phyloP scores from a whole-genome alignment of 2,113 vertebrate genomes.

The Bettongia penicillata region DNA sequence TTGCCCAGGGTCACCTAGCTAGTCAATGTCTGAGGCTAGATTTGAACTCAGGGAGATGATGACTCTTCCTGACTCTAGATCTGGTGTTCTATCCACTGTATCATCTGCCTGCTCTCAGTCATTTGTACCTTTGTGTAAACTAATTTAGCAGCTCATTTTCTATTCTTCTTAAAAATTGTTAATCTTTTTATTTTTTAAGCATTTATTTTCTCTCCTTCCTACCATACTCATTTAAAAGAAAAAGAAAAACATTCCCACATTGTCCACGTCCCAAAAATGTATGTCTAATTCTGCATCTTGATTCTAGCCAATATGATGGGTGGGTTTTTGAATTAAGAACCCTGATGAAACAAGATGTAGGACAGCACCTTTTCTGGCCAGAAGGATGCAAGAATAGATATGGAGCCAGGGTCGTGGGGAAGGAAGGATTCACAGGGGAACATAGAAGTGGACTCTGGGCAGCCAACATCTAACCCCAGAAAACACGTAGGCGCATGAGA shows the following conservation, averaged over 20 bases:
- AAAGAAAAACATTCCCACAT: not conserved
- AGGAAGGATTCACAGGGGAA: not conserved
- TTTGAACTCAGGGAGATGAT: not conserved
- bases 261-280: not conserved
- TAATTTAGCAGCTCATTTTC: not conserved
- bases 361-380: not conserved
- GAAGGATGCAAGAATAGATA: not conserved
- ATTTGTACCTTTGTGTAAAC: not conserved
- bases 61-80: not conserved
- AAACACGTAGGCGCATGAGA: not conserved
- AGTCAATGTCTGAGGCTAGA: not conserved
- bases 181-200: not conserved
- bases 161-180: not conserved
- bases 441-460: not conserved
- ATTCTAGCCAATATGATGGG: not conserved
- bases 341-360: not conserved
- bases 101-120: not conserved
- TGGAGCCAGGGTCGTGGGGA: not conserved
- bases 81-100: not conserved
- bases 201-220: not conserved
- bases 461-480: not conserved
- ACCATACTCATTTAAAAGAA: not conserved
- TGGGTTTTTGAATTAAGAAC: not conserved
- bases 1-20: not conserved
- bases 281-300: not conserved